These are phyloP conservation scores for Margarornis squamiger DNA, from an alignment of 2,797 vertebrate species.

Conservation along the genomic window DNA sequence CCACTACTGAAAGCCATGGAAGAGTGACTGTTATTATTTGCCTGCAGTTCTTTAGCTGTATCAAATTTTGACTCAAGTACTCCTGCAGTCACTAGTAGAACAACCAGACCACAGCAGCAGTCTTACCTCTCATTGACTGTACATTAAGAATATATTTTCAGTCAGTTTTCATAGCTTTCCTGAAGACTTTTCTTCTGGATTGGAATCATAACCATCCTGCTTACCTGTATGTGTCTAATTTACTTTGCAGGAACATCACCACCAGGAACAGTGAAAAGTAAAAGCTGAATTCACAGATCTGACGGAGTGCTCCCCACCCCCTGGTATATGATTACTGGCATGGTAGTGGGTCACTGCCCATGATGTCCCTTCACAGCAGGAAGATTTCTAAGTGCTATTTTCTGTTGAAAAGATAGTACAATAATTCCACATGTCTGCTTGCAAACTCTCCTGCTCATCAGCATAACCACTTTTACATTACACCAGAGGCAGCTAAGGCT, in stretches of 20 bases:
- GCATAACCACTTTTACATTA: neutral
- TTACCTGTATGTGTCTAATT: neutral
- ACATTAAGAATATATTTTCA: neutral
- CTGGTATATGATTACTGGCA: fast-evolving
- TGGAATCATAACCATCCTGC: neutral
- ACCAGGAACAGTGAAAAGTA: neutral
- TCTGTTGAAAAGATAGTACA: neutral
- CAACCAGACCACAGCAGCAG: neutral
- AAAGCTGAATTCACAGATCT: neutral
- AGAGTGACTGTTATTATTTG: neutral
- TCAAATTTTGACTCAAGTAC: neutral
- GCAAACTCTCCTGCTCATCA: neutral
- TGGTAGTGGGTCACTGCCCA: neutral
- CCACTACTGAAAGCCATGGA: neutral
- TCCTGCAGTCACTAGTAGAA: neutral
- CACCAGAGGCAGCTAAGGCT: neutral
- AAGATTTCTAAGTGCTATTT: neutral
- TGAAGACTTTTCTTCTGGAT: neutral
- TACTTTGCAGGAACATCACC: neutral
- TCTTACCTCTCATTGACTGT: neutral
- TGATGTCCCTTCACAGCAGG: neutral
- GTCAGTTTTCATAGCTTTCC: neutral
- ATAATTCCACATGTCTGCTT: neutral
- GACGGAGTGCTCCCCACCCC: neutral
- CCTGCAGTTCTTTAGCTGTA: neutral